Base-by-base conservation (phyloP, 2,113 vertebrate species). In the Sula dactylatra region DNA sequence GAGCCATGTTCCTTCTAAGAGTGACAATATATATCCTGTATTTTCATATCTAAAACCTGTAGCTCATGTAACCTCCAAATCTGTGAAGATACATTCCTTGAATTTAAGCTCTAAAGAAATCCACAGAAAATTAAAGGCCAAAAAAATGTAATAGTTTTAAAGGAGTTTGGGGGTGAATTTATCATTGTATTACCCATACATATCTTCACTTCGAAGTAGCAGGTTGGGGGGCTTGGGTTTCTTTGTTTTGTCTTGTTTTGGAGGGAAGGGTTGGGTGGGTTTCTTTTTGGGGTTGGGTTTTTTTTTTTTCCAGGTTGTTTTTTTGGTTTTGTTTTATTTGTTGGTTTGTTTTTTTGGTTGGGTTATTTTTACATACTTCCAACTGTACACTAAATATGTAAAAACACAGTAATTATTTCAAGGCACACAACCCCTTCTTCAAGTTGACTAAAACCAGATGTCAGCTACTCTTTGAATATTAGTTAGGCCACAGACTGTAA, bases 181-280 rank as follows among this genome's bases (percentile, higher is more conserved):
- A 6, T 52, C 17, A 56, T 78, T 73, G 3, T 31, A 22, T 7
- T 67, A 3, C 47, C 19, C n/a, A 36, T 18, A 56, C 2, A 44
- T 25, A 70, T 7, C 34, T 71, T 86, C 4, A 31, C 2, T 88
- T 56, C 6, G 34, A 45, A 54, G 40, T 10, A 54, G 2, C 6
- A 70, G 45, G 9, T 1, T 52, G 7, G 6, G 6, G 0, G 8
- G 0, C 6, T 59, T 13, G 1, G 8, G 7, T 17, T 85, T 79
- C 26, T n/a, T 44, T n/a, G 4, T 22, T n/a, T 62, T 45, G 16
- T n/a, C 12, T 17, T 64, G n/a, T n/a, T n/a, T n/a, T n/a, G n/a
- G 38, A 55, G 6, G 27, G 16, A 29, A 27, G 26, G 4, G 4
- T 56, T 77, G 11, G 6, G 7, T 72, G 1, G 3, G 4, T 55